These are phyloP conservation scores for Synodontis membranacea DNA, from an alignment of 2,113 vertebrate genomes.

Conservation along the genomic window DNA sequence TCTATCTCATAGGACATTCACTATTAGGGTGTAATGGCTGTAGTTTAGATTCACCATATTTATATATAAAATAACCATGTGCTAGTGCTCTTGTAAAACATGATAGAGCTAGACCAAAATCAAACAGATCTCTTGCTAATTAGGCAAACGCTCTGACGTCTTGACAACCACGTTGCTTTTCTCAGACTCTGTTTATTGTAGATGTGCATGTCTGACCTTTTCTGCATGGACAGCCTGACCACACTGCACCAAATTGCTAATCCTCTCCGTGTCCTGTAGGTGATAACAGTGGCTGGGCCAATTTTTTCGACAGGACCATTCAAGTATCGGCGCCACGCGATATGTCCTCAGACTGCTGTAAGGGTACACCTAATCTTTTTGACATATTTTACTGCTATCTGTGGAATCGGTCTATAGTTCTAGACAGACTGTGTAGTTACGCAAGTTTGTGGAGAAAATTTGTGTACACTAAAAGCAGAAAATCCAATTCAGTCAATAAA, in stretches of 20 bases:
- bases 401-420: background rate
- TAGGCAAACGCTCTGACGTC: background rate
- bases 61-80: background rate
- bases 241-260: constrained; percentile 8
- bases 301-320: constrained; percentile 70
- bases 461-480: background rate
- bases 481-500: background rate
- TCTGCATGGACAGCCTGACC: background rate
- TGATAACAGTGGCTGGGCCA: constrained; percentile 75
- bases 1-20: background rate
- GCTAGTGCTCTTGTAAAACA: background rate
- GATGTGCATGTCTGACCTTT: background rate
- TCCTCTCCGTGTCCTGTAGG: constrained; percentile 60
- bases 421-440: background rate
- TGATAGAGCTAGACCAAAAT: background rate
- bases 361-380: constrained; percentile 53
- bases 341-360: constrained; percentile 74
- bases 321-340: constrained; percentile 61
- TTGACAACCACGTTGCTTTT: background rate
- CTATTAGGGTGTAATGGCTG: background rate
- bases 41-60: background rate
- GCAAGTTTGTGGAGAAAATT: background rate
- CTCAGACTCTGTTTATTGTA: background rate
- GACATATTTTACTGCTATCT: background rate
- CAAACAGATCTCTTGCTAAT: background rate